These are phyloP conservation scores for Gerris lacustris DNA, from an alignment of 2,888 invertebrate genomes.

Conservation along the genomic window DNA sequence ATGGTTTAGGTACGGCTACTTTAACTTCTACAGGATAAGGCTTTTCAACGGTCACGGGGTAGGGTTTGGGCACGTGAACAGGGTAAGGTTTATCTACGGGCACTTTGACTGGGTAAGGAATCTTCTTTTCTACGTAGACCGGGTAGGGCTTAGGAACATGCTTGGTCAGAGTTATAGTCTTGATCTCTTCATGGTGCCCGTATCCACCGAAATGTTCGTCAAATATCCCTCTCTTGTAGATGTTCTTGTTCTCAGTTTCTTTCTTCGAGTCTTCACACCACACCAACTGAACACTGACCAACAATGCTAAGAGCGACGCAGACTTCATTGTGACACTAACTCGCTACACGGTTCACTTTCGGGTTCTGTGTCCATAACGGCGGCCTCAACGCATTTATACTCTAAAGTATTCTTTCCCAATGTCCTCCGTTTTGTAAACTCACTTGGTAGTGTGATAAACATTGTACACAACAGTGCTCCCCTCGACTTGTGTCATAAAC, in stretches of 20 bases:
- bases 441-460: not conserved
- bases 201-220: not conserved
- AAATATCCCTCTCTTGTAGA: not conserved
- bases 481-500: not conserved
- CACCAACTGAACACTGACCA: not conserved
- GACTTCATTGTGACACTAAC: not conserved
- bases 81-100: constrained; percentile 29
- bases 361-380: not conserved
- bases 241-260: not conserved
- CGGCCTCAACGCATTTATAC: not conserved
- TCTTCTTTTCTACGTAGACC: constrained; percentile 29
- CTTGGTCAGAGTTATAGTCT: constrained; percentile 23
- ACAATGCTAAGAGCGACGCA: not conserved
- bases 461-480: not conserved
- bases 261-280: not conserved
- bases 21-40: constrained; percentile 30
- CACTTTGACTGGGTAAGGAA: constrained; percentile 27
- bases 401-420: not conserved
- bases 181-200: not conserved
- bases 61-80: constrained; percentile 27
- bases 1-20: constrained; percentile 29
- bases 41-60: constrained; percentile 30
- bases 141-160: constrained; percentile 30
- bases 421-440: constrained; percentile 5
- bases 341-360: not conserved